These are phyloP conservation scores for Gallinago stenura DNA, from an alignment of 2,797 vertebrate genomes.

Conservation along the genomic window DNA sequence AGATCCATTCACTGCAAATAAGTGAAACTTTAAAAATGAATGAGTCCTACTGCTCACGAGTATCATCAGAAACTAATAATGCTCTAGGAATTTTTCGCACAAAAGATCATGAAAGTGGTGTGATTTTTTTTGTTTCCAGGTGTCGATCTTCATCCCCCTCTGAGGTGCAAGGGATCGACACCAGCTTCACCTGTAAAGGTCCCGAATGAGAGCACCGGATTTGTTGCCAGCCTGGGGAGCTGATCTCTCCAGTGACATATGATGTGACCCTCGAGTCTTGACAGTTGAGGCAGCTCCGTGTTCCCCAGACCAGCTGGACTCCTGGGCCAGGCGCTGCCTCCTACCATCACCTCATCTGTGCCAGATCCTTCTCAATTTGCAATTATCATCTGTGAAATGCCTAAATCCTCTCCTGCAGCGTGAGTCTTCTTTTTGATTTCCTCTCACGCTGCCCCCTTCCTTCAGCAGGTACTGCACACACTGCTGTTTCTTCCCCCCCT, in stretches of 20 bases:
- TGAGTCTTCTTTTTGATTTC: not conserved
- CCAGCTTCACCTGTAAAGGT: not conserved
- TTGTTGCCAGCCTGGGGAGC: not conserved
- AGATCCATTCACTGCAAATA: slow-evolving; percentile 59
- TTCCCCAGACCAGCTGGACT: not conserved
- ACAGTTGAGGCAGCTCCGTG: not conserved
- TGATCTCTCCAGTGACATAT: not conserved
- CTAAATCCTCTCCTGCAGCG: not conserved
- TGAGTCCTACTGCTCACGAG: slow-evolving; percentile 50
- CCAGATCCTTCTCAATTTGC: not conserved
- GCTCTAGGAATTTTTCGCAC: not conserved
- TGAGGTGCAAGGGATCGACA: not conserved
- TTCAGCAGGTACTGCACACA: not conserved
- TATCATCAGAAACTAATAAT: slow-evolving; percentile 62
- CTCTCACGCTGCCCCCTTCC: not conserved
- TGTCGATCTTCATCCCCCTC: not conserved
- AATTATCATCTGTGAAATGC: not conserved
- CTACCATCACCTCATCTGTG: not conserved
- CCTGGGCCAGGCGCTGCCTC: rapidly evolving
- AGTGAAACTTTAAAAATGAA: slow-evolving; percentile 65
- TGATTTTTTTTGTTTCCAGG: not conserved
- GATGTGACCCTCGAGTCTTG: not conserved
- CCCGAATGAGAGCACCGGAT: not conserved
- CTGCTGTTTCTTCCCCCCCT: not conserved
- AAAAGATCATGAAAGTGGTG: not conserved